Evolutionary conservation across 2,888 invertebrate genomes (phyloP), one percentile per base, ranked within the genome.

Genomic region (Thereva nobilitata): DNA sequence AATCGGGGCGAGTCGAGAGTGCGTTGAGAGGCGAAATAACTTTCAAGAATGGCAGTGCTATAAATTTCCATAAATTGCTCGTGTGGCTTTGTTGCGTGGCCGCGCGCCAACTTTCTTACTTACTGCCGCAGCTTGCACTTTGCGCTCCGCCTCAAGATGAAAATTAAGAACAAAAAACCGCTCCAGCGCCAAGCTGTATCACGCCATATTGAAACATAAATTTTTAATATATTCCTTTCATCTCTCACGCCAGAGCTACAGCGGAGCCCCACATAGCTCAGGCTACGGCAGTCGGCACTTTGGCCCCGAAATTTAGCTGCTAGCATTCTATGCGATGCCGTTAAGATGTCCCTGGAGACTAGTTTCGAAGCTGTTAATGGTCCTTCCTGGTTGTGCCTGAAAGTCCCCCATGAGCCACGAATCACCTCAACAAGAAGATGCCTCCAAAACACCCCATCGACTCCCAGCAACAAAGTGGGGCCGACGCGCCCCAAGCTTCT

Each of bases 311-410:
- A 50, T 57, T 50, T 57, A 35, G 57, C 42, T 50, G 40, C 10
- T 66, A 56, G 38, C 9, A 56, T 6, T 47, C 12, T 38, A 64
- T 55, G 57, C 64, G 56, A 67, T 57, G 57, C 50, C 64, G 42
- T 52, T 67, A 64, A 67, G 64, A 35, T 67, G 64, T 54, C 67
- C 67, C 64, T 45, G 37, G 67, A 67, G 67, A 64, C 67, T 64
- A 67, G 67, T 67, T 67, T 64, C 63, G 56, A 64, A 64, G 67
- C 64, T 64, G 67, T 57, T 67, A 67, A 67, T 67, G 67, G 67
- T 56, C 57, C 64, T 56, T 64, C 55, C 64, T 61, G 67, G 67
- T 67, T 64, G 52, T 64, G 45, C 52, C 50, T 56, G 44, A 64
- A 64, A 54, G 23, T 56, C 49, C 44, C 57, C 47, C 57, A 44